Percentiles rank a stretch among this genome's conserved stretches.
These are phyloP conservation scores for Toxostoma redivivum DNA, from an alignment of 2,113 vertebrate species.

Conservation along the genomic window DNA sequence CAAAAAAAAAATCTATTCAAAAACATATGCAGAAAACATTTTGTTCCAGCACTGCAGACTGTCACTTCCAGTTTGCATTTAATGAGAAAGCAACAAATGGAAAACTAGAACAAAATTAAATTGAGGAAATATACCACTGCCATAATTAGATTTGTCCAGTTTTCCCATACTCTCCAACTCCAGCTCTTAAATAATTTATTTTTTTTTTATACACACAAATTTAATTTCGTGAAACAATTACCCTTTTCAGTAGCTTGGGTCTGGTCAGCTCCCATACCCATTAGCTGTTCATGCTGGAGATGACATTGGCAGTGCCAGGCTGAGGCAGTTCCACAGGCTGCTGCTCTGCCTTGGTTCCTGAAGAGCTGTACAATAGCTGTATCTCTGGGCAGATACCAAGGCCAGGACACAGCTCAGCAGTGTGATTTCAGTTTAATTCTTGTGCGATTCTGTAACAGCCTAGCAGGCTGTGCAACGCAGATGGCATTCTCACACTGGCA, in stretches of 20 bases:
- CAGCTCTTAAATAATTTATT: not conserved
- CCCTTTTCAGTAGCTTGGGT: not conserved
- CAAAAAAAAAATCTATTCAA: not conserved
- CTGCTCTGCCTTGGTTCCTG: not conserved
- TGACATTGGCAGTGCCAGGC: not conserved
- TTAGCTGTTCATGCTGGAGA: not conserved
- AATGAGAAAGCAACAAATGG: not conserved
- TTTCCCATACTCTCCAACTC: not conserved
- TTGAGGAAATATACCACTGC: not conserved
- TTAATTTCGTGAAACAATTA: conserved; percentile 24
- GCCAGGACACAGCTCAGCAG: not conserved
- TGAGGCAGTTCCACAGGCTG: not conserved
- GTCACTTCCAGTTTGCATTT: not conserved
- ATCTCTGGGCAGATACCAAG: accelerated
- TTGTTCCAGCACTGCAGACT: not conserved
- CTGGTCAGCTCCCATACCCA: not conserved
- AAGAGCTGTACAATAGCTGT: accelerated
- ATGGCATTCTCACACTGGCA: not conserved
- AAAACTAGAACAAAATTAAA: not conserved
- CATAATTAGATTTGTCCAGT: conserved; percentile 19
- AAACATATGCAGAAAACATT: not conserved
- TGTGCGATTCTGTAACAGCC: not conserved
- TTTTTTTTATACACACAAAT: not conserved
- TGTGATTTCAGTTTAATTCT: not conserved
- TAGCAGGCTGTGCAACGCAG: not conserved